Conservation (phyloP, 1,140 invertebrate species). For the Alviniconcha marisindica region DNA sequence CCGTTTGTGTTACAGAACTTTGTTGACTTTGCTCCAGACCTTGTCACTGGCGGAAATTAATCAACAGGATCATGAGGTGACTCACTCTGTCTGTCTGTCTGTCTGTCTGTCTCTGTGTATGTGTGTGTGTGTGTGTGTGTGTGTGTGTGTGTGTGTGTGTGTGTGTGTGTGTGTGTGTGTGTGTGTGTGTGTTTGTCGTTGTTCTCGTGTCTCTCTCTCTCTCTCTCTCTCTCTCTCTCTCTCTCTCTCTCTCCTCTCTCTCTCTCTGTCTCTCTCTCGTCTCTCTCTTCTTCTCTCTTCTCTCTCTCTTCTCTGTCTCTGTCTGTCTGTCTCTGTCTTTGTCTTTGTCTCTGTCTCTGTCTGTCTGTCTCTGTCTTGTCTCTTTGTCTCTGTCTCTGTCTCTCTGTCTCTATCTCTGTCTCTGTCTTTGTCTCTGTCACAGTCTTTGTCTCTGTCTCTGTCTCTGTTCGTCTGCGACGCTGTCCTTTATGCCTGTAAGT, state of each 20-base stretch:
- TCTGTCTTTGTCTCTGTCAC: too few species aligned
- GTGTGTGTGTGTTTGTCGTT: not conserved
- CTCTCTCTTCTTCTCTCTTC: constrained; percentile 8
- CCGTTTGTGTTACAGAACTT: constrained; percentile 49
- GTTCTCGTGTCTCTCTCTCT: not conserved
- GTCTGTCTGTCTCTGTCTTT: not conserved
- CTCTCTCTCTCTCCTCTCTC: not conserved
- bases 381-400: too few species aligned
- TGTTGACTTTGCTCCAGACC: constrained; percentile 54
- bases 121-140: not conserved
- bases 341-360: too few species aligned
- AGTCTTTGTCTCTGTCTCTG: too few species aligned
- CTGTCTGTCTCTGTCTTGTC: too few species aligned
- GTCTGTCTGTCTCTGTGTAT: not conserved
- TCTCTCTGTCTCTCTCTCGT: not conserved
- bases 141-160: not conserved
- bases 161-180: not conserved
- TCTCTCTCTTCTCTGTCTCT: not conserved
- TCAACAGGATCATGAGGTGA: constrained; percentile 58
- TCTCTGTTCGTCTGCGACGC: too few species aligned
- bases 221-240: not conserved
- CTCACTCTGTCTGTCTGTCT: not conserved
- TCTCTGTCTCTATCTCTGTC: too few species aligned
- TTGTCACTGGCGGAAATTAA: constrained; percentile 52
- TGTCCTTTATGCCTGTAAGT: too few species aligned